phyloP scores from a whole-genome alignment of 2,888 invertebrate species.

The Sarcophaga caerulescens region DNA sequence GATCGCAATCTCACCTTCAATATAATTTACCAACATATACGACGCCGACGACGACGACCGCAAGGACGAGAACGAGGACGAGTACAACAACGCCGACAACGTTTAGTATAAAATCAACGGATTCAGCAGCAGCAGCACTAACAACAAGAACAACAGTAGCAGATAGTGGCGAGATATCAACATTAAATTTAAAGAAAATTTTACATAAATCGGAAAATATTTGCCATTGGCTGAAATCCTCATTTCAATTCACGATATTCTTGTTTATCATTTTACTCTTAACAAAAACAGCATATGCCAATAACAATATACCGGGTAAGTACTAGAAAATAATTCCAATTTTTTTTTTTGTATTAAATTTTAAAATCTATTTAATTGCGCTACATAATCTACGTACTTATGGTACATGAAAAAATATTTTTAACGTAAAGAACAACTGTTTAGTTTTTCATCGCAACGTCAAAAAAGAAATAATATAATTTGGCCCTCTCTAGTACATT shows the following conservation, averaged over 20 bases:
- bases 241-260: conserved; percentile 76
- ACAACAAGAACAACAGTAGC: conserved; percentile 17
- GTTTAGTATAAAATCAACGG: neutral
- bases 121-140: neutral
- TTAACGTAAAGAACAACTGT: too few species aligned
- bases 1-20: conserved; percentile 59
- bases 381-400: too few species aligned
- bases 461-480: too few species aligned
- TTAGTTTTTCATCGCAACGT: too few species aligned
- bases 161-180: conserved; percentile 38
- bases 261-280: conserved; percentile 75
- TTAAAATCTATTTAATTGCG: too few species aligned
- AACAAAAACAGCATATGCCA: conserved; percentile 78
- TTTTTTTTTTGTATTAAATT: neutral
- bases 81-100: conserved; percentile 8
- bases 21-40: conserved; percentile 54
- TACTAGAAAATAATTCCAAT: neutral
- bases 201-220: conserved; percentile 61
- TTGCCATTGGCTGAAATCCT: conserved; percentile 73
- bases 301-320: conserved; percentile 81
- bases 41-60: neutral
- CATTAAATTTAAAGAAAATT: conserved; percentile 47
- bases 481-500: too few species aligned
- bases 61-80: conserved; percentile 9
- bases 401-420: too few species aligned